These are phyloP conservation scores for Zaprionus bogoriensis DNA, from an alignment of 2,888 invertebrate genomes.

Conservation along the genomic window DNA sequence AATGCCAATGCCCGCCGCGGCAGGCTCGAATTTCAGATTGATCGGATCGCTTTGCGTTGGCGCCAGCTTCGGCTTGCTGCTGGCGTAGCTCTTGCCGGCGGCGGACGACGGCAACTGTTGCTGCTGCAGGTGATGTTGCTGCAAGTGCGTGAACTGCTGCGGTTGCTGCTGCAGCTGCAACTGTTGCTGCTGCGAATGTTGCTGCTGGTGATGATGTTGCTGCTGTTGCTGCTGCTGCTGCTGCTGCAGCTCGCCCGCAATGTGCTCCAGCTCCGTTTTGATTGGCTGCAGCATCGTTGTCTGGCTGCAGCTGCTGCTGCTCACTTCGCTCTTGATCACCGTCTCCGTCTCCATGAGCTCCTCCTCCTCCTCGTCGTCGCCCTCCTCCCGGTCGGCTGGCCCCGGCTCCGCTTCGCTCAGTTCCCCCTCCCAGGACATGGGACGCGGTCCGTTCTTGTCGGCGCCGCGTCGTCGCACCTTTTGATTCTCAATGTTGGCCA, in stretches of 20 bases:
- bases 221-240: slow-evolving; percentile 19
- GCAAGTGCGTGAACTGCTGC: slow-evolving; percentile 1
- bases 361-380: slow-evolving; percentile 49
- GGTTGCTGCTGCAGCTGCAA: background rate
- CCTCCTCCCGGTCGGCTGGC: slow-evolving; percentile 22
- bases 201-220: background rate
- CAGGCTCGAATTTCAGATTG: slow-evolving; percentile 81
- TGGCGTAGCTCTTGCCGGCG: slow-evolving; percentile 26
- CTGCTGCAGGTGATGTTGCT: slow-evolving; percentile 17
- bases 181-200: slow-evolving; percentile 14
- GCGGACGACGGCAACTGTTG: slow-evolving; percentile 22
- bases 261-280: slow-evolving; percentile 77
- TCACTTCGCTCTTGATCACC: slow-evolving; percentile 74
- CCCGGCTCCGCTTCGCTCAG: slow-evolving; percentile 90
- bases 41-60: slow-evolving; percentile 82
- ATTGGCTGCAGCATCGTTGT: slow-evolving; percentile 53
- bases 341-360: slow-evolving; percentile 84
- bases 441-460: slow-evolving; percentile 85
- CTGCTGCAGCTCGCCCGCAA: slow-evolving; percentile 70
- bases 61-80: slow-evolving; percentile 71
- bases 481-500: slow-evolving; percentile 82
- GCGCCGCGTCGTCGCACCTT: slow-evolving; percentile 84
- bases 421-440: slow-evolving; percentile 98
- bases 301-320: slow-evolving; percentile 38
- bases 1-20: slow-evolving; percentile 28